Base-by-base conservation (phyloP, 2,888 invertebrate species). In the Bombylius major region DNA sequence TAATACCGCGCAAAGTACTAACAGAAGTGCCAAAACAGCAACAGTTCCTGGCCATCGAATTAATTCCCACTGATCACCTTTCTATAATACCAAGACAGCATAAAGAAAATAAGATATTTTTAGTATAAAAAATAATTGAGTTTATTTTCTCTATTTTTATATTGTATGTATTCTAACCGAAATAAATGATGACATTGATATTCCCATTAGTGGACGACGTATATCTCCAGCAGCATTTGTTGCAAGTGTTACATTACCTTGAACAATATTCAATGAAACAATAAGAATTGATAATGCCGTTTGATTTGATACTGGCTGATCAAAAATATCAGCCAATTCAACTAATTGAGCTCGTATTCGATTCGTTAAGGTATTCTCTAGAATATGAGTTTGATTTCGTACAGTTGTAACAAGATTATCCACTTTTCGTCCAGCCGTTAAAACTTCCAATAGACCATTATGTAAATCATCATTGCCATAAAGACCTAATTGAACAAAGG, bases 381-480 rank as follows among this genome's bases (percentile, higher is more conserved):
- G 79, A 59, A 83, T 84, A 60, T 82, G 82, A 39, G 89, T 89
- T 78, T 91, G 89, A 72, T 89, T 89, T 65, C 87, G 83, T 55
- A 91, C 87, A 51, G 84, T 84, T 60, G 82, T 82, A 61, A 93
- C 83, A 62, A 88, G 82, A 53, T 83, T 81, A 60, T 92, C 89
- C 61, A 93, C 86, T 71, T 87, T 86, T 67, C 84, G 81, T 7
- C 90, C 86, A 13, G 93, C 86, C 59, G 83, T 82, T 61, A 88
- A 79, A 66, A 90, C 84, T 71, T 88, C 86, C 65, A 88, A 79
- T 70, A 94, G 78, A 9, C 92, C 93, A 73, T 91, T 91, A 79
- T 95, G 93, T 49, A 93, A 82, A 72, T 93, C 92, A 72, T 95
- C 93, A 76, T 95, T 96, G 46, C 95, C 95, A 75, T 93, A 96